Evolutionary conservation across 2,797 vertebrate species (phyloP).

Genomic region (Sebastiscus albofasciatus): DNA sequence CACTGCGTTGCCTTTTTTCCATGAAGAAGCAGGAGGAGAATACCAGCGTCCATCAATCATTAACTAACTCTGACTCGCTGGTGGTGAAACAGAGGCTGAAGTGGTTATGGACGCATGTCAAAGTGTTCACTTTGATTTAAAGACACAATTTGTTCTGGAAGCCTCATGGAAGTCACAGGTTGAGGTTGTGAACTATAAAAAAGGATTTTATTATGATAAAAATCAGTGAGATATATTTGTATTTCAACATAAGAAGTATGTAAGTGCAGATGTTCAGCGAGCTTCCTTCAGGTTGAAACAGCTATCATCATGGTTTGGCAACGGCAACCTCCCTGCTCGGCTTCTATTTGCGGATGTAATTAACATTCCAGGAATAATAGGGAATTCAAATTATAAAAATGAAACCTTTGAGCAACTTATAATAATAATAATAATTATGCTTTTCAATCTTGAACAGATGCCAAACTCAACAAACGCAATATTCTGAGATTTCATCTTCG

Average conservation of each 20-base stretch:
- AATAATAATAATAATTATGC: conserved; percentile 19
- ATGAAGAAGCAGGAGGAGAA: neutral
- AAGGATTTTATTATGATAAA: neutral
- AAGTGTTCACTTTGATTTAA: neutral
- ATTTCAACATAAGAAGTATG: neutral
- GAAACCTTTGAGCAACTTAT: conserved; percentile 19
- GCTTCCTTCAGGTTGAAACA: neutral
- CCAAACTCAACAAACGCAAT: conserved; percentile 15
- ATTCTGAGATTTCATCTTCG: conserved; percentile 1
- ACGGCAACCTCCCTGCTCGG: neutral
- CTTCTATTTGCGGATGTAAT: conserved; percentile 49
- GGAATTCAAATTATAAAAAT: conserved; percentile 41
- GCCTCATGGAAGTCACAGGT: neutral
- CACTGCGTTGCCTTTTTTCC: neutral
- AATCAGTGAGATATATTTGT: neutral
- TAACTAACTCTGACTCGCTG: conserved; percentile 24
- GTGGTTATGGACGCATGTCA: neutral
- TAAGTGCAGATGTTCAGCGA: neutral
- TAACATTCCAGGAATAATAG: conserved; percentile 49
- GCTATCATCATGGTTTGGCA: conserved; percentile 2
- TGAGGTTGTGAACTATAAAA: neutral
- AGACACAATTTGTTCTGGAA: neutral
- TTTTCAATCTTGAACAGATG: conserved; percentile 52
- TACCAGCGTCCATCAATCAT: conserved; percentile 7
- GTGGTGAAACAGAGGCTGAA: neutral